Evolutionary conservation across 1,140 invertebrate genomes (phyloP).

Genomic region (Heliothis virescens): DNA sequence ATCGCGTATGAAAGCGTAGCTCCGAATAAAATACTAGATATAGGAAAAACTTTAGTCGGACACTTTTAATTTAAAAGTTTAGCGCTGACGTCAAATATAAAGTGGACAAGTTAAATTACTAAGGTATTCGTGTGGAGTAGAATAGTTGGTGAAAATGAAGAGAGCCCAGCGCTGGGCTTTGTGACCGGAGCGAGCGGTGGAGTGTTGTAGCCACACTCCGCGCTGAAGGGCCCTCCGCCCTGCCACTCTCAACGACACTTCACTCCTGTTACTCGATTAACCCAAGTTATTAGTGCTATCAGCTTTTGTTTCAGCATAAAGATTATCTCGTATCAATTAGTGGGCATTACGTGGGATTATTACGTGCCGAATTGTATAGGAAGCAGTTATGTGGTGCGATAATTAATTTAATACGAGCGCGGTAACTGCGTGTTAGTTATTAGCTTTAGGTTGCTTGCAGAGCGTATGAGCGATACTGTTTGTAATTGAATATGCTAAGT

Average conservation of each 20-base stretch:
- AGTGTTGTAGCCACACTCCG: conserved; percentile 59
- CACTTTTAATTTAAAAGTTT: conserved; percentile 33
- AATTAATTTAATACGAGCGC: conserved; percentile 36
- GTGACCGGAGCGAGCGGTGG: conserved; percentile 36
- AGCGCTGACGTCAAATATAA: conserved; percentile 14
- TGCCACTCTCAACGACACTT: conserved; percentile 39
- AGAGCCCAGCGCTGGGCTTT: conserved; percentile 39
- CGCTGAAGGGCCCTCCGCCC: conserved; percentile 47
- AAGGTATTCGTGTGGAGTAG: conserved; percentile 34
- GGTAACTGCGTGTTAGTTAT: conserved; percentile 19
- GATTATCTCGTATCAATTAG: conserved; percentile 43
- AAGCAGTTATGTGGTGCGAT: conserved; percentile 13
- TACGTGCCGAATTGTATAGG: conserved; percentile 24
- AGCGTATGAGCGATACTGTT: conserved; percentile 14
- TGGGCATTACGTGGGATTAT: conserved; percentile 36
- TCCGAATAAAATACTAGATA: conserved; percentile 18
- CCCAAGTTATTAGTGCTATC: conserved; percentile 45
- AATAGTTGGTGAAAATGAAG: conserved; percentile 48
- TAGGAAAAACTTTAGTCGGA: conserved; percentile 10
- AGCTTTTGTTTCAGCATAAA: conserved; percentile 27
- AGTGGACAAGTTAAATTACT: conserved; percentile 36
- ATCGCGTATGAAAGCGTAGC: background rate
- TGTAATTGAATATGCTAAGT: background rate
- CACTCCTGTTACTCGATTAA: conserved; percentile 55
- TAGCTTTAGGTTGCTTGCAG: conserved; percentile 29